Evolutionary conservation across 2,797 vertebrate genomes (phyloP).

Genomic region (Rhincodon typus): DNA sequence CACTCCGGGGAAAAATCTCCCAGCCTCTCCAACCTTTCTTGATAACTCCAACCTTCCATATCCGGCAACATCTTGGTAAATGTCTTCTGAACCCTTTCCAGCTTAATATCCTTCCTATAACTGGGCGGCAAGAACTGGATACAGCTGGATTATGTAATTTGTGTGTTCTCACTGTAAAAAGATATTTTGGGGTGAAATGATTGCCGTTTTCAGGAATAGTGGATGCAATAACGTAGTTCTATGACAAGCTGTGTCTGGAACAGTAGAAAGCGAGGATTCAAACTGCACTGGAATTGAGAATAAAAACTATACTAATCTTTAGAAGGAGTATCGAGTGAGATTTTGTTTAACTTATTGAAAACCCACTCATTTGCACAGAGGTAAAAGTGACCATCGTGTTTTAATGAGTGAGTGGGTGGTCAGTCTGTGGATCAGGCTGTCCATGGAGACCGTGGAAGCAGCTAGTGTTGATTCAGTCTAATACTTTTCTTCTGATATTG

Average conservation of each 20-base stretch:
- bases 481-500: background rate
- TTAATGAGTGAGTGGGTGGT: background rate
- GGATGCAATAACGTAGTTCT: background rate
- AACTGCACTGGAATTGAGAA: background rate
- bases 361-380: no score
- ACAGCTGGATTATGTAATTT: background rate
- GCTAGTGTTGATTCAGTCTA: background rate
- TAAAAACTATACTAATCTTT: background rate
- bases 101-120: no score
- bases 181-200: background rate
- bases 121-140: background rate
- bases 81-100: no score
- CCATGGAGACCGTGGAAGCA: background rate
- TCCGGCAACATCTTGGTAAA: no score
- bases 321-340: background rate
- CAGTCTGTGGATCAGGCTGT: background rate
- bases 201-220: background rate
- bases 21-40: no score
- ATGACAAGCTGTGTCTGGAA: background rate
- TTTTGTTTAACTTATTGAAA: no score
- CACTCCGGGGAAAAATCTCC: no score
- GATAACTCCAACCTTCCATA: no score
- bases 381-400: background rate
- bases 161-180: background rate
- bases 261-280: background rate